Percentiles rank a stretch among this genome's conserved stretches.
Evolutionary conservation across 2,113 vertebrate species (phyloP).

Genomic region (Donacobius atricapilla): DNA sequence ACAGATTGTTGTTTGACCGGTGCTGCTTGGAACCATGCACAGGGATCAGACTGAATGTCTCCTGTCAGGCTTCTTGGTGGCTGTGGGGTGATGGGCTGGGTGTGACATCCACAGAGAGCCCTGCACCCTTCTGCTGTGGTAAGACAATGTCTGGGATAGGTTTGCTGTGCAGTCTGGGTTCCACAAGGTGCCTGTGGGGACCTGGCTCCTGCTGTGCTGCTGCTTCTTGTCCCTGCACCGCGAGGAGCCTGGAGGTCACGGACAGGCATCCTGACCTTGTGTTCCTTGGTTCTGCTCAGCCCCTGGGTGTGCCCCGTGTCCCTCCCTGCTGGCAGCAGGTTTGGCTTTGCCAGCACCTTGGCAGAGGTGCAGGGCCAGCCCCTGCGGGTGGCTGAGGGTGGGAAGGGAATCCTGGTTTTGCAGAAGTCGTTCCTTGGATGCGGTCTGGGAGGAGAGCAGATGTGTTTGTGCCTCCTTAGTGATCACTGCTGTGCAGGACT

Average conservation of each 20-base stretch:
- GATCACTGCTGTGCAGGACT: background rate
- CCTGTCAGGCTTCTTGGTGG: fast-evolving
- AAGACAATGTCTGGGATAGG: fast-evolving
- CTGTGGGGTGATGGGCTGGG: background rate
- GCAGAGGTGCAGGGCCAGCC: background rate
- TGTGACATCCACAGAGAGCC: background rate
- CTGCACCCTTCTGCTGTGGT: background rate
- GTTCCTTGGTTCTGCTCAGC: background rate
- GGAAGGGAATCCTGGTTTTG: background rate
- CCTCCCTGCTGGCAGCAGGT: fast-evolving
- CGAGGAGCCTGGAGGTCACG: background rate
- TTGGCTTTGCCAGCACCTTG: background rate
- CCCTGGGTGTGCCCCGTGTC: fast-evolving
- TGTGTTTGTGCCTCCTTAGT: background rate
- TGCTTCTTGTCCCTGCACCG: fast-evolving
- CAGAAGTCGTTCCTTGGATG: background rate
- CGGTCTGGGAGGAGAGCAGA: background rate
- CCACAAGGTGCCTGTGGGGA: background rate
- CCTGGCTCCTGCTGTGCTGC: background rate
- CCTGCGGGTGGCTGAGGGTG: background rate
- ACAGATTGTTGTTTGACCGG: fast-evolving
- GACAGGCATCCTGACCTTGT: background rate
- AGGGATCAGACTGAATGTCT: background rate
- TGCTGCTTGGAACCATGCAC: background rate
- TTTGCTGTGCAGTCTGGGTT: background rate